Percentiles rank a stretch among this genome's conserved stretches.
These are phyloP conservation scores for Tamandua tetradactyla DNA, from an alignment of 2,797 vertebrate species.

Conservation along the genomic window DNA sequence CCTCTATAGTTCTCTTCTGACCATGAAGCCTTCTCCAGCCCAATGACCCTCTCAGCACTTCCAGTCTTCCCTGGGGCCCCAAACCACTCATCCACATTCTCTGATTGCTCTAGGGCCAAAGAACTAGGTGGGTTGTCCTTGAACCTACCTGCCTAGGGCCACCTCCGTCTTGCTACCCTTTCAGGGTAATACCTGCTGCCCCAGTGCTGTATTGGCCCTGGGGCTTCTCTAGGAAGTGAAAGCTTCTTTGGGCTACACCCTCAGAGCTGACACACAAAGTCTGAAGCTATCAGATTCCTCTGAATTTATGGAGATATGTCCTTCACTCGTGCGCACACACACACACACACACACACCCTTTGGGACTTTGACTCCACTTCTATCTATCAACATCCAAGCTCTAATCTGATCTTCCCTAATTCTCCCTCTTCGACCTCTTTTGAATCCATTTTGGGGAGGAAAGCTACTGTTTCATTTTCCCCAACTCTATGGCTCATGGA, in stretches of 20 bases:
- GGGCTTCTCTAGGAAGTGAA: neutral
- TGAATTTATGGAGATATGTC: neutral
- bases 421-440: neutral
- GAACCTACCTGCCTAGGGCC: neutral
- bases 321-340: neutral
- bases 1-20: neutral
- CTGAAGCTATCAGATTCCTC: neutral
- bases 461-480: neutral
- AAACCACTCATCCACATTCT: neutral
- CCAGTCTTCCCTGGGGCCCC: neutral
- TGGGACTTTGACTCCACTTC: neutral
- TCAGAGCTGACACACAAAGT: neutral
- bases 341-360: too few relatives aligned
- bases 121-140: neutral
- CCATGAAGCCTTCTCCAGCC: neutral
- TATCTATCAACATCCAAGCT: neutral
- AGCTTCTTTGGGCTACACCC: neutral
- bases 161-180: too few relatives aligned
- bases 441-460: neutral
- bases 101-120: neutral
- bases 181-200: neutral
- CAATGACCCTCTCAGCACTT: neutral
- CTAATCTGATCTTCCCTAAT: neutral
- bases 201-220: neutral
- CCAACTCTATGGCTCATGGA: neutral